Conservation (phyloP, 2,888 invertebrate genomes). For the Phytoseiulus persimilis region DNA sequence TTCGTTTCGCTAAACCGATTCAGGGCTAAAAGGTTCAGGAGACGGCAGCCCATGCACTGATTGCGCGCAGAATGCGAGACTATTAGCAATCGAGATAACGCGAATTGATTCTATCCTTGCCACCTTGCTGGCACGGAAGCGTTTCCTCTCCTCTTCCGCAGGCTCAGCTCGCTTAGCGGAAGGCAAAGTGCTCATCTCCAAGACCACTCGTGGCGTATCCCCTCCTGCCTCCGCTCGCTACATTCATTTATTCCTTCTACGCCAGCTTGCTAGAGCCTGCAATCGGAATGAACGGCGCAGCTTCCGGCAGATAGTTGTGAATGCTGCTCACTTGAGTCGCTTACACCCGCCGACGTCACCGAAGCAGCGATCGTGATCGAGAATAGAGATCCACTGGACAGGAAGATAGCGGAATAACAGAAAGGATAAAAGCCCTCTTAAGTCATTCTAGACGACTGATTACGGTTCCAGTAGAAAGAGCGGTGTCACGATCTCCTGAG, state of each 20-base stretch:
- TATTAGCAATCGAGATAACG: too few species aligned
- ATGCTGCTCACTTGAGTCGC: neutral
- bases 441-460: neutral
- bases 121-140: too few species aligned
- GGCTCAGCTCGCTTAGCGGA: neutral
- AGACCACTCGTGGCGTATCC: neutral
- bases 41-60: too few species aligned
- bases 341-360: neutral
- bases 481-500: neutral
- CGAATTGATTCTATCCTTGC: too few species aligned
- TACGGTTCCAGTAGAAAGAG: neutral
- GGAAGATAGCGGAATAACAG: neutral
- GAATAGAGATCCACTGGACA: neutral
- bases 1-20: too few species aligned
- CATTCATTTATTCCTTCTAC: neutral
- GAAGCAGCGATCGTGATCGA: neutral
- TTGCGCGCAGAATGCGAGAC: too few species aligned
- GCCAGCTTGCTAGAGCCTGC: neutral
- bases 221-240: neutral
- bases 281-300: neutral
- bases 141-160: neutral
- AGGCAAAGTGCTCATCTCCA: neutral
- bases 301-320: neutral
- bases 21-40: too few species aligned
- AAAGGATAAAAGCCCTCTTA: neutral